A percentile compares a stretch with the other conserved stretches of the same genome.
These are phyloP conservation scores for Pongo pygmaeus DNA, from an alignment of 2,113 vertebrate genomes.

Conservation along the genomic window DNA sequence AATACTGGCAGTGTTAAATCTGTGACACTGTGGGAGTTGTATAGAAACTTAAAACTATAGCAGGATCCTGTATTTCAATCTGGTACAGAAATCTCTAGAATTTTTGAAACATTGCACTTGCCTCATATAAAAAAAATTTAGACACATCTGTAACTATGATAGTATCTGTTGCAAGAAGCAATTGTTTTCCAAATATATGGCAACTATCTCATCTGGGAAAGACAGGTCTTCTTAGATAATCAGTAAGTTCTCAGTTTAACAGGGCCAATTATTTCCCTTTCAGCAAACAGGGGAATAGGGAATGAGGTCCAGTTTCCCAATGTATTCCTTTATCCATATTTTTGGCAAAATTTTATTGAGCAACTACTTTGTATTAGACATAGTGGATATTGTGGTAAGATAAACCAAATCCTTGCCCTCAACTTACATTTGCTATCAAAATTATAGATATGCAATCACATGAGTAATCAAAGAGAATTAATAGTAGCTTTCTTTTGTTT, in stretches of 20 bases:
- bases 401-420: not conserved
- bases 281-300: not conserved
- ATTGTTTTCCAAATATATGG: not conserved
- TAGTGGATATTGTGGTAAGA: not conserved
- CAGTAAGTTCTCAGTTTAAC: not conserved
- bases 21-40: not conserved
- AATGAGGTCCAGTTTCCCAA: not conserved
- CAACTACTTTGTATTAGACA: not conserved
- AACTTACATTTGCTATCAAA: not conserved
- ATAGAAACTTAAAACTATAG: not conserved
- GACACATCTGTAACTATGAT: not conserved
- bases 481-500: not conserved
- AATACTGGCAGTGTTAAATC: not conserved
- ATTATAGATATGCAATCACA: not conserved
- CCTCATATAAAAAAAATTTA: not conserved
- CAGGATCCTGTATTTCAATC: not conserved
- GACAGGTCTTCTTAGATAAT: not conserved
- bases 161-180: not conserved
- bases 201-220: not conserved
- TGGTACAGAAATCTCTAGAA: conserved; percentile 16
- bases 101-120: conserved; percentile 18
- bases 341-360: not conserved
- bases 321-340: not conserved
- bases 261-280: not conserved
- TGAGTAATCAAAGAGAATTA: not conserved